These are phyloP conservation scores for Synanthedon myopaeformis DNA, from an alignment of 2,888 invertebrate genomes.

Conservation along the genomic window DNA sequence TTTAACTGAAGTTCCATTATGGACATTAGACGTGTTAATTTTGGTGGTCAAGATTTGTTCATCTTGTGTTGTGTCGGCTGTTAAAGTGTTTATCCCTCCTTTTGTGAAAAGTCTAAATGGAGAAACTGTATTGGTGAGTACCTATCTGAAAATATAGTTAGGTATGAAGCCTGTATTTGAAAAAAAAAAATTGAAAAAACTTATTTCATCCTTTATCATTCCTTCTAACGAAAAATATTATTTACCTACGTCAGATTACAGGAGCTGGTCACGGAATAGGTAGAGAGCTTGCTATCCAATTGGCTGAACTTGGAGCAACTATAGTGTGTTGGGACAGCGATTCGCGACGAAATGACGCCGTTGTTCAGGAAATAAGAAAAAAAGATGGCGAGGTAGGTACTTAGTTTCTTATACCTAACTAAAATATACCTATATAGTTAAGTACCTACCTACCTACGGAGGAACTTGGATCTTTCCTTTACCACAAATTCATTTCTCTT, in stretches of 20 bases:
- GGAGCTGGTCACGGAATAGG: slow-evolving; percentile 55
- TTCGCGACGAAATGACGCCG: slow-evolving; percentile 37
- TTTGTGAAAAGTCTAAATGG: slow-evolving; percentile 53
- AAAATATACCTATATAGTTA: too few species aligned
- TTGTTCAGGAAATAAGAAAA: slow-evolving; percentile 48
- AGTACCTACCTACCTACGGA: too few species aligned
- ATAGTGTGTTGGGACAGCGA: slow-evolving; percentile 61
- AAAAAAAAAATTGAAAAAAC: too few species aligned
- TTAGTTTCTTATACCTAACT: neutral
- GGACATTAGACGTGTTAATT: slow-evolving; percentile 47
- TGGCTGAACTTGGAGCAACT: slow-evolving; percentile 57
- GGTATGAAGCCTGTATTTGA: too few species aligned
- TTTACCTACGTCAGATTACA: slow-evolving; percentile 32
- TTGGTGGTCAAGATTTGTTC: slow-evolving; percentile 47
- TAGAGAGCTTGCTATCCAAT: slow-evolving; percentile 53
- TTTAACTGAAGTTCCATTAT: slow-evolving; percentile 39
- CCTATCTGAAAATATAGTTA: neutral
- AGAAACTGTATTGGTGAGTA: slow-evolving; percentile 50
- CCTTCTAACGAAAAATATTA: neutral
- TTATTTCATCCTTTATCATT: neutral
- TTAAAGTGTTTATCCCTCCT: slow-evolving; percentile 42
- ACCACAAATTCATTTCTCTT: too few species aligned
- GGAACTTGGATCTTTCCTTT: too few species aligned
- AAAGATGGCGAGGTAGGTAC: slow-evolving; percentile 50
- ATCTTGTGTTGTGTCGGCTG: slow-evolving; percentile 35